These are phyloP conservation scores for Hemaris fuciformis DNA, from an alignment of 2,888 invertebrate genomes.

Conservation along the genomic window DNA sequence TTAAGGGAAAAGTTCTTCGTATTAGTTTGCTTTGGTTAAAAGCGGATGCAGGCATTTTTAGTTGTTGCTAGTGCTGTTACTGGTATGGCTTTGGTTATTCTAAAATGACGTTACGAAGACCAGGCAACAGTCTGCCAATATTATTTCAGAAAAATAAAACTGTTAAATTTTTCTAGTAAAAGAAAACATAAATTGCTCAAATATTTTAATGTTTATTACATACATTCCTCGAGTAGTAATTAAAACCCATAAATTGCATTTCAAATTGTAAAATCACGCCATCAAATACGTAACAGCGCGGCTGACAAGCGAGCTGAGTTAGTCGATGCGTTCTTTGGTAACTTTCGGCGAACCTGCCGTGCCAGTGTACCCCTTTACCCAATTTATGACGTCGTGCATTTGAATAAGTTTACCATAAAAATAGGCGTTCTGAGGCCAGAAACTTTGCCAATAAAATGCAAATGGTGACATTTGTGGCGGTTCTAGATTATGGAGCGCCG, in stretches of 20 bases:
- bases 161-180: not conserved
- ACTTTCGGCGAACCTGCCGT: slow-evolving; percentile 60
- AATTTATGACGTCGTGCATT: slow-evolving; percentile 77
- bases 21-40: too few relatives aligned
- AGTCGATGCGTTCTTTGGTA: slow-evolving; percentile 27
- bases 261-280: not conserved
- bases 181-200: not conserved
- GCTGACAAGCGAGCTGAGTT: slow-evolving; percentile 29
- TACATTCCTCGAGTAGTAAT: not conserved
- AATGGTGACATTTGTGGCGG: slow-evolving; percentile 68
- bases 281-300: not conserved
- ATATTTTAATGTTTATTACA: not conserved
- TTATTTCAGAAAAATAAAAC: not conserved
- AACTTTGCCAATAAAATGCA: slow-evolving; percentile 80
- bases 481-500: slow-evolving; percentile 42
- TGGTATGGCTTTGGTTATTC: too few relatives aligned
- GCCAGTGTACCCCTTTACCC: slow-evolving; percentile 68
- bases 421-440: slow-evolving; percentile 72
- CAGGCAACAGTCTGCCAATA: not conserved
- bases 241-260: not conserved
- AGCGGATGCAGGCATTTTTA: too few relatives aligned
- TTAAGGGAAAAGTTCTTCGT: too few relatives aligned
- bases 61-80: too few relatives aligned
- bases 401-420: slow-evolving; percentile 80
- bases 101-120: too few relatives aligned